These are phyloP conservation scores for Cordilura impudica DNA, from an alignment of 2,888 invertebrate species.

Conservation along the genomic window DNA sequence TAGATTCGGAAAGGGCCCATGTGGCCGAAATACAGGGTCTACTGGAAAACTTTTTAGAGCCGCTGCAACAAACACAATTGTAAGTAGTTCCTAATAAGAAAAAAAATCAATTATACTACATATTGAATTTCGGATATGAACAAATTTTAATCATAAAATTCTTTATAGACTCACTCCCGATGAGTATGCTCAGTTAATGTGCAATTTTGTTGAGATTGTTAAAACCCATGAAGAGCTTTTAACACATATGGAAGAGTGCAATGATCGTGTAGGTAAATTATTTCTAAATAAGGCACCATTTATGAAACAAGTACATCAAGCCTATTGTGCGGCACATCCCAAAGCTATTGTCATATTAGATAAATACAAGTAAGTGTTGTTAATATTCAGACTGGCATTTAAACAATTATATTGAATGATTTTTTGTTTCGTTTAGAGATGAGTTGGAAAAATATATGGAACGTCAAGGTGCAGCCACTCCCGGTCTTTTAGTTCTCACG, in stretches of 20 bases:
- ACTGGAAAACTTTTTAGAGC: slow-evolving; percentile 90
- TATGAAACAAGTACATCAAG: slow-evolving; percentile 90
- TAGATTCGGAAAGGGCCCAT: slow-evolving; percentile 95
- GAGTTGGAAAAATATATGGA: slow-evolving; percentile 93
- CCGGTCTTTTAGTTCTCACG: slow-evolving; percentile 93
- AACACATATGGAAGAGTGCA: slow-evolving; percentile 87
- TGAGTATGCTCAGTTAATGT: slow-evolving; percentile 91
- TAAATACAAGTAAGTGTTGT: slow-evolving; percentile 88
- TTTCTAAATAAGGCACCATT: slow-evolving; percentile 91
- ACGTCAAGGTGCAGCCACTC: slow-evolving; percentile 88
- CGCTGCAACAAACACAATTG: slow-evolving; percentile 92
- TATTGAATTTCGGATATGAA: too few species aligned
- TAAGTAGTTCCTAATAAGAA: slow-evolving; percentile 79
- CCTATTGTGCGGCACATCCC: slow-evolving; percentile 96
- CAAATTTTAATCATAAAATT: too few species aligned
- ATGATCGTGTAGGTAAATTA: slow-evolving; percentile 91
- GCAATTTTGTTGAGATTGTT: slow-evolving; percentile 92
- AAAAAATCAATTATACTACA: too few species aligned
- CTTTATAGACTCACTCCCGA: slow-evolving; percentile 87
- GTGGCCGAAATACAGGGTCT: slow-evolving; percentile 92
- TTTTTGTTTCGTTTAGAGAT: slow-evolving; percentile 80
- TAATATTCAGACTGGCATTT: not conserved
- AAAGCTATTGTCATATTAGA: slow-evolving; percentile 95
- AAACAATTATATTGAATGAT: not conserved
- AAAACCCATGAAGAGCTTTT: slow-evolving; percentile 91